Conservation (phyloP, 2,888 invertebrate genomes). For the Aethes cnicana region DNA sequence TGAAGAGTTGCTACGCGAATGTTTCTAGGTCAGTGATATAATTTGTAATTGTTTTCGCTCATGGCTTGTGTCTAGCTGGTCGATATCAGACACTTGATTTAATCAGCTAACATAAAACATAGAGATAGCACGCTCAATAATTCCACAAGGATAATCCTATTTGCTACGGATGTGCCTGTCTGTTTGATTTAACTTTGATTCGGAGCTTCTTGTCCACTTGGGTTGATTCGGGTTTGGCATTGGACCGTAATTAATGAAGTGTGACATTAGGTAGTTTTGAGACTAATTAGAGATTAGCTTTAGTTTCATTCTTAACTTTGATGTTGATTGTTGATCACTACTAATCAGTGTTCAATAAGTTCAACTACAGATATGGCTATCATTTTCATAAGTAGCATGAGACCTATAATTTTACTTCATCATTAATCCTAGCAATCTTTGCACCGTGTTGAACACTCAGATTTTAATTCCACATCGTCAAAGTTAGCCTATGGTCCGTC, state of each 20-base stretch:
- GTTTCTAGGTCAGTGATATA: not conserved
- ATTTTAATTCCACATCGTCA: slow-evolving; percentile 12
- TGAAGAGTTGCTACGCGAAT: slow-evolving; percentile 24
- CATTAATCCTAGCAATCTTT: too few species aligned
- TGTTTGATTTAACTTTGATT: slow-evolving; percentile 27
- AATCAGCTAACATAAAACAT: slow-evolving; percentile 58
- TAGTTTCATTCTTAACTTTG: too few species aligned
- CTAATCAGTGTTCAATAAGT: too few species aligned
- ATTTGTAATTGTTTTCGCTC: slow-evolving; percentile 2
- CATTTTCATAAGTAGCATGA: too few species aligned
- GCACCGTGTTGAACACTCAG: too few species aligned
- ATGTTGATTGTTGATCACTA: too few species aligned
- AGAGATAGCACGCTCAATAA: slow-evolving; percentile 58
- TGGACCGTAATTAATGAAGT: not conserved
- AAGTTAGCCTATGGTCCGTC: slow-evolving; percentile 12
- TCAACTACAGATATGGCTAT: too few species aligned
- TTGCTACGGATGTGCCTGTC: slow-evolving; percentile 42
- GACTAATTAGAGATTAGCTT: too few species aligned
- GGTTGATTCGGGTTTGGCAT: not conserved
- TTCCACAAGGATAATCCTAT: slow-evolving; percentile 61
- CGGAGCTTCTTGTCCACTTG: slow-evolving; percentile 9
- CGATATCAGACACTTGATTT: slow-evolving; percentile 65
- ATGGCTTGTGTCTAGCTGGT: slow-evolving; percentile 47
- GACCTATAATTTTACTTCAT: too few species aligned
- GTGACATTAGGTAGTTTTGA: not conserved